Evolutionary conservation across 2,797 vertebrate species (phyloP).

Genomic region (Oryzias dopingdopingensis): DNA sequence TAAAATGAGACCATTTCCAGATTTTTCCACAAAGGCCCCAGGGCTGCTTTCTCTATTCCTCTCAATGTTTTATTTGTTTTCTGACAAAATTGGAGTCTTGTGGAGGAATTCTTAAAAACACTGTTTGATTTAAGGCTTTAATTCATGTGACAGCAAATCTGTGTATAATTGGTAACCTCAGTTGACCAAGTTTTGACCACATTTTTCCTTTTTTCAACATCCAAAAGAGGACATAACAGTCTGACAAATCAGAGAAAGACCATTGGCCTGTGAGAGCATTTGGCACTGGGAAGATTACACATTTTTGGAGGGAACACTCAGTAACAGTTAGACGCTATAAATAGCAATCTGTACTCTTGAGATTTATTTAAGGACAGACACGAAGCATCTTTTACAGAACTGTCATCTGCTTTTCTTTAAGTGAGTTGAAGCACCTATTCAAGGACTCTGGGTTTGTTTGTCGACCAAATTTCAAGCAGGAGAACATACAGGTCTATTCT

Average conservation of each 20-base stretch:
- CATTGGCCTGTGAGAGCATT: slow-evolving; percentile 25
- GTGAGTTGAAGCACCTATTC: not conserved
- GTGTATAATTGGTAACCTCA: not conserved
- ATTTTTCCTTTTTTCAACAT: not conserved
- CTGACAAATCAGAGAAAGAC: not conserved
- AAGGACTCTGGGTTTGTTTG: not conserved
- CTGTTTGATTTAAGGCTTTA: not conserved
- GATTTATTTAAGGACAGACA: slow-evolving; percentile 39
- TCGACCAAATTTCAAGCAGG: not conserved
- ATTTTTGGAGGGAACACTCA: slow-evolving; percentile 71
- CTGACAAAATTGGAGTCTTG: not conserved
- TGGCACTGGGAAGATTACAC: slow-evolving; percentile 42
- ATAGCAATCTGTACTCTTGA: slow-evolving; percentile 36
- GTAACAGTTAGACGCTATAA: slow-evolving; percentile 48
- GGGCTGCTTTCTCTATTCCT: not conserved
- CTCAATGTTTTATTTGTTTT: not conserved
- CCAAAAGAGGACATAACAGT: slow-evolving; percentile 14
- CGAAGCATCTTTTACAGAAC: slow-evolving; percentile 7
- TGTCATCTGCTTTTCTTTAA: slow-evolving; percentile 7
- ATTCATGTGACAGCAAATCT: not conserved
- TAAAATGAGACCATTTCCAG: not conserved
- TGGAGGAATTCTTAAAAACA: not conserved
- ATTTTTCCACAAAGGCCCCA: not conserved
- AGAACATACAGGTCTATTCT: not conserved
- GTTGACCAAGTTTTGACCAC: not conserved